Conservation (phyloP, 2,888 invertebrate species). For the Oeneis ivallda region DNA sequence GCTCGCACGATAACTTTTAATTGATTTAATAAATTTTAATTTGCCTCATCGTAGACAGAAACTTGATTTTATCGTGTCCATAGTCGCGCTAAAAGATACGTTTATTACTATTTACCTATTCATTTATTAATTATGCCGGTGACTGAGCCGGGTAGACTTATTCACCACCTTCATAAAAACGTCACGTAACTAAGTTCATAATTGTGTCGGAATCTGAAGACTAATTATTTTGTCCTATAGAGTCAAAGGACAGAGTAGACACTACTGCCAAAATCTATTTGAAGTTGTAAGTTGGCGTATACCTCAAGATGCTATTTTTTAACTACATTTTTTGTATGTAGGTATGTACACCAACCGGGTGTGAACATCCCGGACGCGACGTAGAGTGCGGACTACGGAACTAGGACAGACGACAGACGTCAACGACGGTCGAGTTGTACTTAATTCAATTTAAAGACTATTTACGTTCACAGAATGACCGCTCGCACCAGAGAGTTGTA, state of each 20-base stretch:
- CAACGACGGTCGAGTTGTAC: slow-evolving; percentile 16
- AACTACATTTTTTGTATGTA: neutral
- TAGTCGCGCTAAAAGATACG: neutral
- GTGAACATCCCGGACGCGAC: slow-evolving; percentile 36
- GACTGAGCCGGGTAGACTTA: too few species aligned
- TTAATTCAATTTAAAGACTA: slow-evolving; percentile 49
- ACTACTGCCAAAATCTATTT: neutral
- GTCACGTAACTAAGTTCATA: too few species aligned
- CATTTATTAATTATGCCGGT: too few species aligned
- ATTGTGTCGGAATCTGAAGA: too few species aligned
- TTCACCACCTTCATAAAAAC: neutral
- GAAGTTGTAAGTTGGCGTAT: neutral
- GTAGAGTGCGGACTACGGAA: slow-evolving; percentile 33
- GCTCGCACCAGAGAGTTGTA: neutral
- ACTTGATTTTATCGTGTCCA: slow-evolving; percentile 18
- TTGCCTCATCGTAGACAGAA: slow-evolving; percentile 35
- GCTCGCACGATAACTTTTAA: slow-evolving; percentile 35
- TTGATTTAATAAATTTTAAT: slow-evolving; percentile 31
- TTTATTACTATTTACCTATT: neutral
- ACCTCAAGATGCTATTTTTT: neutral
- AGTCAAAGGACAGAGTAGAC: too few species aligned
- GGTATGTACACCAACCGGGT: neutral
- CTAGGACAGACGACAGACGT: slow-evolving; percentile 9
- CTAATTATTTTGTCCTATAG: neutral
- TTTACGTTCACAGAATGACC: slow-evolving; percentile 31